Conservation (phyloP, 2,113 vertebrate species). For the Arothron firmamentum region DNA sequence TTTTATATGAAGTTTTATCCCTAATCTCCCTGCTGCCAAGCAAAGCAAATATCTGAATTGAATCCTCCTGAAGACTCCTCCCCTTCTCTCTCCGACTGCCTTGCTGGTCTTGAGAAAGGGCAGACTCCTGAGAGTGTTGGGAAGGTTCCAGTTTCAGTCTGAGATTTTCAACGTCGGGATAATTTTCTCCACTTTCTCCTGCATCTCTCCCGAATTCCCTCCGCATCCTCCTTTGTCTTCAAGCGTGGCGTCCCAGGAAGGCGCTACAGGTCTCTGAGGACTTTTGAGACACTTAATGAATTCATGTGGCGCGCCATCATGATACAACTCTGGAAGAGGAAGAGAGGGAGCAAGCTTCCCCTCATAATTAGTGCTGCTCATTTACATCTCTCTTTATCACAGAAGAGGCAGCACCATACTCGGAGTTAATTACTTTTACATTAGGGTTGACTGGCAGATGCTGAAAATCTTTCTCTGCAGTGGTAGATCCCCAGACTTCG, state of each 20-base stretch:
- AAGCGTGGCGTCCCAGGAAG: slow-evolving; percentile 42
- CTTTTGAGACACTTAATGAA: slow-evolving; percentile 52
- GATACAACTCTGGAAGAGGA: slow-evolving; percentile 34
- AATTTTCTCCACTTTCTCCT: slow-evolving; percentile 4
- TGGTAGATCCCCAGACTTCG: slow-evolving; percentile 25
- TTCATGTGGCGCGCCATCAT: slow-evolving; percentile 43
- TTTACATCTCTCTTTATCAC: slow-evolving; percentile 69
- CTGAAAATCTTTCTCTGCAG: slow-evolving; percentile 29
- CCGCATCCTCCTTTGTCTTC: slow-evolving; percentile 4
- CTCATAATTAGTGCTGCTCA: slow-evolving; percentile 60
- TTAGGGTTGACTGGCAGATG: slow-evolving; percentile 58
- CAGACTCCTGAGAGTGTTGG: slow-evolving; percentile 37
- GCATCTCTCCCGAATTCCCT: background rate
- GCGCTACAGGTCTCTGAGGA: slow-evolving; percentile 33
- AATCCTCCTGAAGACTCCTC: slow-evolving; percentile 2
- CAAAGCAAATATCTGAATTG: slow-evolving; percentile 48
- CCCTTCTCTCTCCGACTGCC: slow-evolving; percentile 13
- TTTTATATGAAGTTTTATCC: slow-evolving; percentile 64
- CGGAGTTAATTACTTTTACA: slow-evolving; percentile 66
- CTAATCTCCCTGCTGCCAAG: slow-evolving; percentile 50
- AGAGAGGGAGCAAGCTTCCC: slow-evolving; percentile 33
- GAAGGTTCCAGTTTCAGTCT: slow-evolving; percentile 55
- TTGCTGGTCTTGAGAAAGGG: slow-evolving; percentile 44
- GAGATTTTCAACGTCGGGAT: slow-evolving; percentile 30
- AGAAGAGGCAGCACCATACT: slow-evolving; percentile 41